Base-by-base conservation (phyloP, 2,797 vertebrate species). In the Amniataba percoides region DNA sequence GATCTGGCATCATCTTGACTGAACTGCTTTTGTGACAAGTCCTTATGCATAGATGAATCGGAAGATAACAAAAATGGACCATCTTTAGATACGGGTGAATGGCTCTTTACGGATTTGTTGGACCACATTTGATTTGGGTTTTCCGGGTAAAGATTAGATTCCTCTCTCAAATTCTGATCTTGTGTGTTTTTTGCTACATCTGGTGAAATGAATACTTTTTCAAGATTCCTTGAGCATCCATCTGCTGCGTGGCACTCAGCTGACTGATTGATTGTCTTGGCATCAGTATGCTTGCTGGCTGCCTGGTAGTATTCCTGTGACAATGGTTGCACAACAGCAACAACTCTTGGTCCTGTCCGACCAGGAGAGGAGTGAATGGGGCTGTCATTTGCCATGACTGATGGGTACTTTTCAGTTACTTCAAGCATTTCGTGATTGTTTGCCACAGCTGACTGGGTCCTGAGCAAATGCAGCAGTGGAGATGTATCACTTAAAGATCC, bases 321-420 rank as follows among this genome's bases (percentile, higher is more conserved):
- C 78, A 95, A 61, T 11, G 94, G 94, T 15, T 84, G 88, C 10
- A 95, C 94, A 63, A 95, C 83, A 39, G 93, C 94, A 72, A 94
- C 71, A 25, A 87, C 92, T 87, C 80, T 93, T 0, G 43, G 67
- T 9, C 52, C 25, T 1, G 39, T 15, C 48, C 27, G 7, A 57
- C 64, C 63, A 55, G 87, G 73, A 13, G 78, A 70, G 0, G 56
- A 42, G 8, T 65, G 53, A 77, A 25, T 0, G 4, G 70, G 48
- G 18, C 2, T 0, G 27, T 84, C 51, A 23, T 53, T 81, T 66
- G 49, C 39, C 25, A 51, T 74, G 16, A 58, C 25, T 5, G 67
- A 27, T 21, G 21, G 51, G 1, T 7, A 1, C 1, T 3, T 65
- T 55, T 71, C 66, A 18, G 5, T 5, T 16, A 25, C 19, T 36